A percentile compares a stretch with the other conserved stretches of the same genome.
Conservation (phyloP, 2,888 invertebrate genomes). For the Terebella lapidaria region DNA sequence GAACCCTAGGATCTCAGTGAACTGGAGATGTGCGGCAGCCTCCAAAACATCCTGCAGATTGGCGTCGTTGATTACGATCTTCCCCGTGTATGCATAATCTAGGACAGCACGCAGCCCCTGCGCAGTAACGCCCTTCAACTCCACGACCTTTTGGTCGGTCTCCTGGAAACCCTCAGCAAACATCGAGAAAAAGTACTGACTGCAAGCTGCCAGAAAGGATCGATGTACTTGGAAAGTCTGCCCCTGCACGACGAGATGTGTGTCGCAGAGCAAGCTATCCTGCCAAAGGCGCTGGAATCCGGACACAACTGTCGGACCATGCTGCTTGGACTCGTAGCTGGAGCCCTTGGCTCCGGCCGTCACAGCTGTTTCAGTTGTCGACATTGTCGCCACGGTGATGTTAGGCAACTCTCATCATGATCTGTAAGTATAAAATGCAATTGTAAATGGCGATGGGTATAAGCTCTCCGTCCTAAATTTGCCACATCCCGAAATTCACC, state of each 20-base stretch:
- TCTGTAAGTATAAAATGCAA: no score
- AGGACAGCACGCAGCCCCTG: constrained; percentile 50
- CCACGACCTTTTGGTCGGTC: constrained; percentile 17
- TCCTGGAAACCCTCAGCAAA: constrained; percentile 45
- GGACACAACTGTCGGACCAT: constrained; percentile 22
- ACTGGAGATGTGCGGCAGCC: constrained; percentile 30
- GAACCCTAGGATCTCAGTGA: constrained; percentile 24
- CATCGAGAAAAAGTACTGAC: constrained; percentile 52
- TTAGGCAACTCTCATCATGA: no score
- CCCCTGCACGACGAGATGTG: constrained; percentile 26
- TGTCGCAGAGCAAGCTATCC: constrained; percentile 26
- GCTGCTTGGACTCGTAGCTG: constrained; percentile 16
- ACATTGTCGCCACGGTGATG: no score
- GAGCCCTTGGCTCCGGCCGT: constrained; percentile 8
- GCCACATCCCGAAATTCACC: no score
- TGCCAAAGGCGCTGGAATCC: constrained; percentile 29
- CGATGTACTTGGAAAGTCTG: constrained; percentile 42
- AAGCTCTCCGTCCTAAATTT: no score
- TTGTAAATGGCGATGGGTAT: no score
- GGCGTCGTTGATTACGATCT: constrained; percentile 20
- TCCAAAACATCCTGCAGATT: constrained; percentile 26
- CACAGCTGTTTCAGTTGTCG: constrained; percentile 1
- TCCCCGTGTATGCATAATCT: constrained; percentile 48
- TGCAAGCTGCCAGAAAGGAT: constrained; percentile 49
- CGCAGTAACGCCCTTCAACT: constrained; percentile 39